Conservation (phyloP, 2,888 invertebrate genomes). For the Acronicta aceris region DNA sequence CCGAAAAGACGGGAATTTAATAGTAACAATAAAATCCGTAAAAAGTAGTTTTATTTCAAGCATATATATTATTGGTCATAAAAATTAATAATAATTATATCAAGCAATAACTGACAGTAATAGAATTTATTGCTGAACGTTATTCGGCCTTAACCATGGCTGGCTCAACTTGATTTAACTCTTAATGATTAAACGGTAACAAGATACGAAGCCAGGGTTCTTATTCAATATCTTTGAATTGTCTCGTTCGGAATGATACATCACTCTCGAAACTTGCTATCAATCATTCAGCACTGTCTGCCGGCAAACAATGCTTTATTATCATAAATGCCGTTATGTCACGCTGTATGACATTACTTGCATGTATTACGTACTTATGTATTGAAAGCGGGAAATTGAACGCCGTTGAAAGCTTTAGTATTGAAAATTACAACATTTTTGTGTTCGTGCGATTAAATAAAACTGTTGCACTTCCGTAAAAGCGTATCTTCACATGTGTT, state of each 20-base stretch:
- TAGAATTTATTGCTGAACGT: slow-evolving; percentile 14
- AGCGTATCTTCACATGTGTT: slow-evolving; percentile 9
- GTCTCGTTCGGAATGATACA: slow-evolving; percentile 45
- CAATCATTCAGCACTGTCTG: slow-evolving; percentile 58
- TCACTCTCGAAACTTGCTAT: slow-evolving; percentile 59
- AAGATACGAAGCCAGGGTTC: slow-evolving; percentile 30
- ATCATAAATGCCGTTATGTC: slow-evolving; percentile 61
- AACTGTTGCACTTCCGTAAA: slow-evolving; percentile 24
- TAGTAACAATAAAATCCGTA: too few species aligned
- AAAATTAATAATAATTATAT: too few species aligned
- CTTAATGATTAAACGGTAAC: slow-evolving; percentile 27
- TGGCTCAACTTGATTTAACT: slow-evolving; percentile 19
- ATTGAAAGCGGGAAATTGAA: slow-evolving; percentile 50
- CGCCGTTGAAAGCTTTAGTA: slow-evolving; percentile 25
- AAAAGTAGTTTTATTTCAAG: too few species aligned
- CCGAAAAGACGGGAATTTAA: too few species aligned
- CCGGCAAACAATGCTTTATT: slow-evolving; percentile 60
- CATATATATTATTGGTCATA: too few species aligned
- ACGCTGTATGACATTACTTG: slow-evolving; percentile 47
- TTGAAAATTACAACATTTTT: slow-evolving; percentile 12
- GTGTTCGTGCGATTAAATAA: slow-evolving; percentile 8
- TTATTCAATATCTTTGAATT: slow-evolving; percentile 47
- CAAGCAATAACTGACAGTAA: too few species aligned
- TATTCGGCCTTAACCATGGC: slow-evolving; percentile 27
- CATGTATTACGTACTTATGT: slow-evolving; percentile 34